Evolutionary conservation across 1,140 invertebrate genomes (phyloP), one percentile per base, ranked within the genome.

Genomic region (Uloborus diversus): DNA sequence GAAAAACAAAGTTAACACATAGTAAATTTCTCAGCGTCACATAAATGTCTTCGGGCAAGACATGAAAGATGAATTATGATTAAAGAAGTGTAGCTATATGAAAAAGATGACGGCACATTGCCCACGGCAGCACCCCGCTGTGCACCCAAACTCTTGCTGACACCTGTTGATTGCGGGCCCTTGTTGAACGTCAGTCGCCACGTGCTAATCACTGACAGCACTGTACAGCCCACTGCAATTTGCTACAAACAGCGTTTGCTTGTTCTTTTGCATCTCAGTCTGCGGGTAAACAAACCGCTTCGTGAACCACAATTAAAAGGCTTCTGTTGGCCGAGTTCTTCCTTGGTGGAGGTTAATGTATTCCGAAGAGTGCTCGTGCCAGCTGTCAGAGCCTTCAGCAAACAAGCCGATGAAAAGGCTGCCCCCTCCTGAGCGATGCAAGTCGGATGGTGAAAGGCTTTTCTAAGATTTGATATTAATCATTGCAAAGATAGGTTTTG

Each of bases 111-210:
- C n/a, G n/a, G n/a, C n/a, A n/a, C n/a, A n/a, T n/a, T 17, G 37
- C 7, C 37, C 37, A 42, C 7, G 7, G 37, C 17, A 17, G 37
- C 37, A 17, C 49, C 49, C 49, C n/a, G 49, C 49, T 53, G 49
- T 20, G 49, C 49, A 53, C 17, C 9, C 17, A 53, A 53, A 14
- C 5, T 7, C 20, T 20, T 27, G 4, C 49, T 69, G 66, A 69
- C 66, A 69, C 66, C 32, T 56, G 66, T 69, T 69, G 66, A 69
- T 69, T n/a, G 66, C 56, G 28, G 28, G 66, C 66, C n/a, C 49
- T n/a, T 53, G 49, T 42, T 42, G 37, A 7, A 7, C 20, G 23
- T 20, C 13, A 20, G 49, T 20, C 49, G 7, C 17, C n/a, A 7
- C 49, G 9, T 42, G 37, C 20, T 53, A 53, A 53, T 53, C 49